Base-by-base conservation (phyloP, 2,888 invertebrate species). In the Oconnorella tubifera region DNA sequence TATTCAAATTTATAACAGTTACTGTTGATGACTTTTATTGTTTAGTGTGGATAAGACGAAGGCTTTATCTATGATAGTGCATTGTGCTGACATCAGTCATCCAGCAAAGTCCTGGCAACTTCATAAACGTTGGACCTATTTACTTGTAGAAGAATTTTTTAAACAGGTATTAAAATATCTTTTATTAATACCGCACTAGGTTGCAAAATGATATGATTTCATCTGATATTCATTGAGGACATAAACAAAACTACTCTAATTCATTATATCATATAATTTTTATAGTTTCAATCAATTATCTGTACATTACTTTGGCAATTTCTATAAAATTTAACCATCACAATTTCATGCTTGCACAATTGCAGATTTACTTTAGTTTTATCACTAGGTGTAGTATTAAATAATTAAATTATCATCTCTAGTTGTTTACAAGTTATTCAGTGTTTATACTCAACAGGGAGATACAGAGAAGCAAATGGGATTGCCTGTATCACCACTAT, bases 1-100 rank as follows among this genome's bases (percentile, higher is more conserved):
- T n/a, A n/a, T n/a, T n/a, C n/a, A n/a, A n/a, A n/a, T n/a, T n/a
- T n/a, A n/a, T n/a, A n/a, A n/a, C n/a, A n/a, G n/a, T n/a, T n/a
- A n/a, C n/a, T n/a, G n/a, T n/a, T n/a, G n/a, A n/a, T n/a, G n/a
- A n/a, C n/a, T n/a, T n/a, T n/a, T n/a, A n/a, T n/a, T n/a, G n/a
- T 40, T 59, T 80, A 87, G 90, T 60, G 89, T 94, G 58, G 95
- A 95, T 83, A 95, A 95, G 83, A 90, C 91, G 71, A 95, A 95
- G 82, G 93, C 92, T 0, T 86, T 92, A 67, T 91, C 93, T 3
- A 84, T 97, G 72, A 91, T 96, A 59, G 86, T 96, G 63, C 96
- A 96, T 82, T 93, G 92, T 83, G 92, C 93, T 83, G 96, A 97
- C 84, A 96, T 96, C 72, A 91, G 93, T 33, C 96, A 96, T 85